Conservation (phyloP, 1,140 invertebrate species). For the Ctenoplectra terminalis region DNA sequence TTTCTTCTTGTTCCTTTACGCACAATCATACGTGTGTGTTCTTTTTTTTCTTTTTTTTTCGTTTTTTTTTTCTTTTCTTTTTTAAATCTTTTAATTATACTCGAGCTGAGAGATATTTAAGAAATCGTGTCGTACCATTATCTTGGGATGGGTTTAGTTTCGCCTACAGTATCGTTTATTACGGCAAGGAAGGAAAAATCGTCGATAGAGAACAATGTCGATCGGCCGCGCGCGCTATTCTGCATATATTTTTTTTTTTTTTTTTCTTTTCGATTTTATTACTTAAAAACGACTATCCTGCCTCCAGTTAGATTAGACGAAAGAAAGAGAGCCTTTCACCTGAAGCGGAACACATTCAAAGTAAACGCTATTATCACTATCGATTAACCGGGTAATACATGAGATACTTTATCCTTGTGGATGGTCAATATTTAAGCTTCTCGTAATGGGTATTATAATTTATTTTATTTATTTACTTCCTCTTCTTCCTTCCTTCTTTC, state of each 20-base stretch:
- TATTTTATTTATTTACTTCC: slow-evolving; percentile 20
- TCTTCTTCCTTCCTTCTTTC: not conserved
- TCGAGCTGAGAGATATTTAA: slow-evolving; percentile 68
- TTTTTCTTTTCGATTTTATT: not conserved
- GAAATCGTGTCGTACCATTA: slow-evolving; percentile 62
- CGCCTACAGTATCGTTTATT: slow-evolving; percentile 61
- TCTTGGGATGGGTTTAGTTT: slow-evolving; percentile 42
- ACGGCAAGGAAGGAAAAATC: slow-evolving; percentile 61
- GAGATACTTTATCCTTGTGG: slow-evolving; percentile 33
- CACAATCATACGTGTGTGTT: slow-evolving; percentile 44
- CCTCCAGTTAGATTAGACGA: slow-evolving; percentile 22
- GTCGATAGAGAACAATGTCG: slow-evolving; percentile 42
- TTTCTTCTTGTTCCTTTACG: slow-evolving; percentile 42
- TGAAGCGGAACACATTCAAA: slow-evolving; percentile 51
- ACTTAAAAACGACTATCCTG: slow-evolving; percentile 32
- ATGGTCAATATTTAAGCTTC: slow-evolving; percentile 46
- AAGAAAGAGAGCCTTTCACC: slow-evolving; percentile 37
- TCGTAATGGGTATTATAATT: slow-evolving; percentile 30
- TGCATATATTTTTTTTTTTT: not conserved
- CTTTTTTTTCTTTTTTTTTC: too few relatives aligned
- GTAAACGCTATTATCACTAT: slow-evolving; percentile 50
- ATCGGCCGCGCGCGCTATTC: slow-evolving; percentile 10
- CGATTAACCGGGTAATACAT: slow-evolving; percentile 46
- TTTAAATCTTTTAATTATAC: slow-evolving; percentile 53
- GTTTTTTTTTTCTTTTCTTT: not conserved